phyloP scores from a whole-genome alignment of 2,888 invertebrate genomes.

The Lepidochrysops patricia region DNA sequence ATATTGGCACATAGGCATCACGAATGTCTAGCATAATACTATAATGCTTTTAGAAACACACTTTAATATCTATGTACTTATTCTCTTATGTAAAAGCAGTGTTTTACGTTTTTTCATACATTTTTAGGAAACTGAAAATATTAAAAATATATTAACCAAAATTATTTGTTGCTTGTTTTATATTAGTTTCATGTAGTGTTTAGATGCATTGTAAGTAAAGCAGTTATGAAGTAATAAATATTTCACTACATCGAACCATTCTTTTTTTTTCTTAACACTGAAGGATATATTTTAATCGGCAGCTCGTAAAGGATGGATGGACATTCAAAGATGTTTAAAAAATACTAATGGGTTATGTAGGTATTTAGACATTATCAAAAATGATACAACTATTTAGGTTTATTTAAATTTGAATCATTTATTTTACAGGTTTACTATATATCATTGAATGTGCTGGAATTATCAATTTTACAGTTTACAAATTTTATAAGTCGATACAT shows the following conservation, averaged over 20 bases:
- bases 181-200: neutral
- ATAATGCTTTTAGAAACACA: neutral
- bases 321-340: no score
- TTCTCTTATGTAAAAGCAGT: neutral
- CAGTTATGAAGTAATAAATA: neutral
- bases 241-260: neutral
- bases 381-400: neutral
- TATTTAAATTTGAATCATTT: neutral
- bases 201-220: neutral
- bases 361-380: no score
- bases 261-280: no score
- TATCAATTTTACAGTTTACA: conserved; percentile 5
- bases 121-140: neutral
- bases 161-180: neutral
- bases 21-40: no score
- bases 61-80: neutral
- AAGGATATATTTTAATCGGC: no score
- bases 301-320: no score
- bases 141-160: neutral
- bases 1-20: no score
- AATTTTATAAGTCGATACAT: neutral
- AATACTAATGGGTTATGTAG: no score
- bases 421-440: neutral
- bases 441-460: neutral
- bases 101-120: neutral